Conservation (phyloP, 1,140 invertebrate species). For the Drosophila bipectinata region DNA sequence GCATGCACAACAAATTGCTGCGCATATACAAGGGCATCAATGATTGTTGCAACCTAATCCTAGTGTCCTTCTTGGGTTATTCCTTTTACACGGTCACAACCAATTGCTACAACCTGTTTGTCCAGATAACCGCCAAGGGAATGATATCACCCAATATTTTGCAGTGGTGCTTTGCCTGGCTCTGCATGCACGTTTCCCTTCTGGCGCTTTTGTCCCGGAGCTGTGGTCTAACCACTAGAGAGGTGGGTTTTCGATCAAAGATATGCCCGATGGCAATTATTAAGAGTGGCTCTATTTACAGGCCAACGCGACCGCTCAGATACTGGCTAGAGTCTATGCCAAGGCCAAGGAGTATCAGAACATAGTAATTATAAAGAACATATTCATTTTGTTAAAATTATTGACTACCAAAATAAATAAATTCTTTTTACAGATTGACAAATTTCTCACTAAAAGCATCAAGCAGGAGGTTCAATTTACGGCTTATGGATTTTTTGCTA, state of each 20-base stretch:
- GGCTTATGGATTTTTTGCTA: conserved; percentile 81
- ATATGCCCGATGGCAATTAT: conserved; percentile 16
- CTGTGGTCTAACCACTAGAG: conserved; percentile 68
- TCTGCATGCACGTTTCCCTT: conserved; percentile 64
- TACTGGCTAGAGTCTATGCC: conserved; percentile 74
- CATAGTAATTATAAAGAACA: conserved; percentile 51
- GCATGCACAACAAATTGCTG: conserved; percentile 76
- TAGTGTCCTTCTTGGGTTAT: conserved; percentile 77
- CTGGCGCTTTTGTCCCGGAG: conserved; percentile 65
- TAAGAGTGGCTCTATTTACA: conserved; percentile 34
- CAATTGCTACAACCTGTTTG: conserved; percentile 80
- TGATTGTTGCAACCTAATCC: conserved; percentile 75
- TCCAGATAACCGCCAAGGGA: conserved; percentile 73
- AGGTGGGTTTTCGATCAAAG: conserved; percentile 45
- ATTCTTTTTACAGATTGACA: conserved; percentile 69
- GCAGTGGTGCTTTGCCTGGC: conserved; percentile 71
- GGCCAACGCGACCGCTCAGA: conserved; percentile 76
- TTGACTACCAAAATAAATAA: not conserved
- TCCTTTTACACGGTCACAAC: conserved; percentile 83
- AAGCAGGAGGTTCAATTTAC: conserved; percentile 82
- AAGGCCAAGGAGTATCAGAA: conserved; percentile 77
- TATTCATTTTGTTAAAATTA: not conserved
- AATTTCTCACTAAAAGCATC: conserved; percentile 82
- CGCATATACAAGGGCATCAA: conserved; percentile 76
- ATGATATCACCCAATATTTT: conserved; percentile 63